Percentiles rank a stretch among this genome's conserved stretches.
phyloP scores from a whole-genome alignment of 2,888 invertebrate species.

The Euzophera pinguis region DNA sequence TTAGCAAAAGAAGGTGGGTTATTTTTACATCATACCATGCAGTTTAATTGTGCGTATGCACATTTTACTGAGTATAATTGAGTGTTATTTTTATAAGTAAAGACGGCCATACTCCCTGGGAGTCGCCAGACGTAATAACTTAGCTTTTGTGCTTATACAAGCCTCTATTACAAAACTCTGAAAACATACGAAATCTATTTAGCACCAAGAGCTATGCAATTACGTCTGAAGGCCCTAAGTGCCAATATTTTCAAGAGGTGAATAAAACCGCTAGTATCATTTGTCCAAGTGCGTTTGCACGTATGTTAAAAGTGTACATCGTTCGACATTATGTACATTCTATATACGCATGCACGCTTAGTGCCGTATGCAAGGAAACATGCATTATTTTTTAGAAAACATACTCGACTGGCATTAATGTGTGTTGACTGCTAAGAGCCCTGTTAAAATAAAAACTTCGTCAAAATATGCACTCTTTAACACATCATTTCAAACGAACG shows the following conservation, averaged over 20 bases:
- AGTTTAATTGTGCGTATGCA: slow-evolving; percentile 50
- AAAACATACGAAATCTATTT: background rate
- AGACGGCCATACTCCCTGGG: slow-evolving; percentile 22
- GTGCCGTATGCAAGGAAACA: slow-evolving; percentile 70
- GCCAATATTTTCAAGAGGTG: slow-evolving; percentile 49
- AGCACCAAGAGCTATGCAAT: slow-evolving; percentile 21
- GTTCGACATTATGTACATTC: slow-evolving; percentile 55
- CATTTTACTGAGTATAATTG: slow-evolving; percentile 37
- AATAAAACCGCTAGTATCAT: slow-evolving; percentile 43
- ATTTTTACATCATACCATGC: slow-evolving; percentile 57
- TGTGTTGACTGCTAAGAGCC: slow-evolving; percentile 80
- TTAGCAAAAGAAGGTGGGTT: slow-evolving; percentile 45
- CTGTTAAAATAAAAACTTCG: slow-evolving; percentile 76
- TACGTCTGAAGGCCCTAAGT: slow-evolving; percentile 34
- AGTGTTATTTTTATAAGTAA: slow-evolving; percentile 31
- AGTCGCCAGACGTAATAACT: slow-evolving; percentile 17
- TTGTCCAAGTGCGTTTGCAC: slow-evolving; percentile 46
- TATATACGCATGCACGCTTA: slow-evolving; percentile 73
- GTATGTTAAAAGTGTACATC: slow-evolving; percentile 53
- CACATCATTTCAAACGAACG: slow-evolving; percentile 63
- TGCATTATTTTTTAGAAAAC: slow-evolving; percentile 75
- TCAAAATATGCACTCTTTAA: slow-evolving; percentile 72
- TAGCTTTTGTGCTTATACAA: slow-evolving; percentile 16
- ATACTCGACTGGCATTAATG: slow-evolving; percentile 80
- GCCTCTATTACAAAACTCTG: background rate